phyloP scores from a whole-genome alignment of 2,113 vertebrate genomes.

The Gorilla gorilla region DNA sequence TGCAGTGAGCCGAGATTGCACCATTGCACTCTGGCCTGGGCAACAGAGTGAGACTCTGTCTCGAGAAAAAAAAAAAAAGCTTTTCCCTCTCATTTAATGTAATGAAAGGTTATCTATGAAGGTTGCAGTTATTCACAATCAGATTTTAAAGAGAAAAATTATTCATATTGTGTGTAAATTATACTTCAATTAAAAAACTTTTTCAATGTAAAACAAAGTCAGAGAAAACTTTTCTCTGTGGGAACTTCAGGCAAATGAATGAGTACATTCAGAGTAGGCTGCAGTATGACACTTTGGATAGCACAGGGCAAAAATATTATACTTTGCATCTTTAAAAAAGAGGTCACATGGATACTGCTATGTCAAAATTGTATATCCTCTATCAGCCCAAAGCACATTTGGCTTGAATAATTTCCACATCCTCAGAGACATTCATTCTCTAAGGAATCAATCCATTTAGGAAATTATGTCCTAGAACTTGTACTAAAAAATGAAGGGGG shows the following conservation, averaged over 20 bases:
- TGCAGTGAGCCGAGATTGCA: too few species aligned
- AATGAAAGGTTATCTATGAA: not conserved
- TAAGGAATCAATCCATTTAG: slow-evolving; percentile 72
- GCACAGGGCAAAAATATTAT: not conserved
- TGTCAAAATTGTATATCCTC: not conserved
- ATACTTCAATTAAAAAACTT: not conserved
- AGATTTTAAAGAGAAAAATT: slow-evolving; percentile 19
- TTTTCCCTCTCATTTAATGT: not conserved
- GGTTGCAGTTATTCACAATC: not conserved
- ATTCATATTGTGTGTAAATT: not conserved
- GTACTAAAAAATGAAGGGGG: slow-evolving; percentile 41
- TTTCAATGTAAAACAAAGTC: not conserved
- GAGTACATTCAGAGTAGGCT: not conserved
- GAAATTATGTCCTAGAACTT: slow-evolving; percentile 68
- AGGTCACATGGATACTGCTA: not conserved
- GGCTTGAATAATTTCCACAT: slow-evolving; percentile 66
- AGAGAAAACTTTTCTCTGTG: not conserved
- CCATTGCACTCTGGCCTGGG: too few species aligned
- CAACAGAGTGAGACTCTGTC: too few species aligned
- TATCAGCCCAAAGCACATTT: slow-evolving; percentile 50
- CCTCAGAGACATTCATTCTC: slow-evolving; percentile 49
- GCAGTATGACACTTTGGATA: not conserved
- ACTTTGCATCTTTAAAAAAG: not conserved
- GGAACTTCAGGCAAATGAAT: not conserved
- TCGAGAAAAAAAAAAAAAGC: too few species aligned